Base-by-base conservation (phyloP, 2,797 vertebrate species). In the Melopsittacus undulatus region DNA sequence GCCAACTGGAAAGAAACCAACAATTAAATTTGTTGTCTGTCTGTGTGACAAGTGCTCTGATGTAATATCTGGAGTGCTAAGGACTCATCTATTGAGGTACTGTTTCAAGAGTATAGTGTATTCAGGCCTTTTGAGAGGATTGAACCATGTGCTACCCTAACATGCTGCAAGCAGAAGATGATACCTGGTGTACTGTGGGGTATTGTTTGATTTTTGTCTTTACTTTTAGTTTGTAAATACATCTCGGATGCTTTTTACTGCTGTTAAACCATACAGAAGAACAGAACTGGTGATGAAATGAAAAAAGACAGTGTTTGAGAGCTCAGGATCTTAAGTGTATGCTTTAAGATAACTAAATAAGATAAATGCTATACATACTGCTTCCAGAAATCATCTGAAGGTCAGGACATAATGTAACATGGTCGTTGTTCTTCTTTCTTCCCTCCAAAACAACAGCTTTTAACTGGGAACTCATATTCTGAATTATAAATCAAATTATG, bases 341-440 rank as follows among this genome's bases (percentile, higher is more conserved):
- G 84, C 51, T 79, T 84, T 54, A 91, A 92, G 51, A 49, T 82
- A 84, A 49, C 6, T 79, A 43, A 87, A n/a, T 38, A 78, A 78
- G 70, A 48, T 87, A 67, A 79, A 77, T 59, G 20, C 42, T 61
- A 18, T 61, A 52, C 64, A 74, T 83, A 87, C 15, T 22, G 34
- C 23, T n/a, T 81, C 32, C 38, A 88, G 79, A 78, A 94, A 78
- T 91, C n/a, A 90, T 72, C 24, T 90, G 67, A 81, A 84, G 61
- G 36, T 57, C 63, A 74, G 51, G 84, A 83, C 43, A 38, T 83
- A 92, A 69, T 51, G 17, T 94, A 52, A 48, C 7, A 4, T 54
- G 7, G 34, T 80, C 57, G 45, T 89, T 7, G 6, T 75, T 52
- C 26, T 77, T 79, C 32, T 30, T 94, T 74, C 38, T 77, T 91